Evolutionary conservation across 2,797 vertebrate genomes (phyloP), one percentile per base, ranked within the genome.

Genomic region (Lutjanus argentimaculatus): DNA sequence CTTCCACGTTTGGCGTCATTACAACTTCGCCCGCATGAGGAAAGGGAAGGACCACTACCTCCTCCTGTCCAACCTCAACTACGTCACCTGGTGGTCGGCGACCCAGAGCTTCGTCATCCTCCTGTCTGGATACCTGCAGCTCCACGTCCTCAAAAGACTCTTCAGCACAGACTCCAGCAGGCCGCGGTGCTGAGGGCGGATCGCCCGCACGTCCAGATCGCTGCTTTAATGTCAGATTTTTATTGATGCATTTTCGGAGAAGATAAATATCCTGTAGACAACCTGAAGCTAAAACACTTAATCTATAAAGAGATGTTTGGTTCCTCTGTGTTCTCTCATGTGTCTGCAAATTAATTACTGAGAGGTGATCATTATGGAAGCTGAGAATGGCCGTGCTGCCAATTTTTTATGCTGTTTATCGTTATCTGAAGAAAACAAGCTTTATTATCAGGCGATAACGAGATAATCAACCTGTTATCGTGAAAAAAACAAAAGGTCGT

Each of bases 1-100:
- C 61, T 96, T 97, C 83, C 96, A 97, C 83, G 96, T 96, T 90
- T 97, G 97, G 96, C 90, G 96, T 36, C 93, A 95, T 87, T 97
- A 97, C 87, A 97, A 93, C 89, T 95, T 95, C 0, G 96, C 95
- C 9, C 94, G 96, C 16, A 97, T 97, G 96, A 93, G 93, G 62
- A 96, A 92, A 84, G 91, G 79, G 0, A 92, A 95, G 0, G 97
- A 97, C 68, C 93, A 93, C 68, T 94, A 95, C 89, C 93, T 96
- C 30, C 92, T 97, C 30, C 92, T 95, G 67, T 94, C 95, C 94
- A 97, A 97, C 92, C 90, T 93, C 80, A 88, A 72, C 91, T 97
- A 97, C 0, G 86, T 97, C 79, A 96, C 91, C 87, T 94, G 96
- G 95, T 97, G 97, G 97, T 97, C 97, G 0, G 88, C 90, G 14